Evolutionary conservation across 1,140 invertebrate genomes (phyloP), one percentile per base, ranked within the genome.

Genomic region (Antheraea pernyi): DNA sequence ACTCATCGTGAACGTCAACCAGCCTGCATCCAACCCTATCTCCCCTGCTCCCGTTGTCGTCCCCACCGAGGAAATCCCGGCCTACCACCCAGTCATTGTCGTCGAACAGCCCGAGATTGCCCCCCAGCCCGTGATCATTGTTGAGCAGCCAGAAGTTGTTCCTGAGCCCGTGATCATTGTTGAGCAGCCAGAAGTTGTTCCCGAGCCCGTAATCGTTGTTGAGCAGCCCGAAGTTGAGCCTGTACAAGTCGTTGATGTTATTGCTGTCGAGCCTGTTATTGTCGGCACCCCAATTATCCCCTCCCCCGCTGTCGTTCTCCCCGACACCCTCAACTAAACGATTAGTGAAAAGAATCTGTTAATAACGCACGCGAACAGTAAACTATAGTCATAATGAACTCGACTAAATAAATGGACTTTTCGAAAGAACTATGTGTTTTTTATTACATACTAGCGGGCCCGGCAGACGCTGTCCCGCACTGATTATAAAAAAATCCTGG

Each of bases 1-100:
- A 46, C 68, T 74, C 42, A 70, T 74, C 66, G 19, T 74, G 30
- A 70, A 71, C 62, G 65, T 74, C 61, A 65, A 70, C 62, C 18
- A 65, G 22, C 11, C 46, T 13, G 46, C 46, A n/a, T 53, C 46
- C 46, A n/a, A 11, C 46, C 60, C 65, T 8, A 36, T 58, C 5
- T 7, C 59, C 46, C 68, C 70, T 46, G 64, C 39, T 65, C 64
- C 64, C 39, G 64, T 48, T 36, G 46, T 53, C 46, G 46, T 53
- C 46, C 46, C 46, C 46, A 42, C 8, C 39, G 39, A 42, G 11
- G 59, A 65, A 7, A 18, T 65, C 22, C 61, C 36, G 70, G 16
- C 67, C 68, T 10, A 30, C 22, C 65, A 68, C 30, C 72, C 68
- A 60, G 71, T 74, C 13, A 3, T 61, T 10, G 72, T 72, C 8